These are phyloP conservation scores for Trachymyrmex cornetzi DNA, from an alignment of 1,140 invertebrate species.

Conservation along the genomic window DNA sequence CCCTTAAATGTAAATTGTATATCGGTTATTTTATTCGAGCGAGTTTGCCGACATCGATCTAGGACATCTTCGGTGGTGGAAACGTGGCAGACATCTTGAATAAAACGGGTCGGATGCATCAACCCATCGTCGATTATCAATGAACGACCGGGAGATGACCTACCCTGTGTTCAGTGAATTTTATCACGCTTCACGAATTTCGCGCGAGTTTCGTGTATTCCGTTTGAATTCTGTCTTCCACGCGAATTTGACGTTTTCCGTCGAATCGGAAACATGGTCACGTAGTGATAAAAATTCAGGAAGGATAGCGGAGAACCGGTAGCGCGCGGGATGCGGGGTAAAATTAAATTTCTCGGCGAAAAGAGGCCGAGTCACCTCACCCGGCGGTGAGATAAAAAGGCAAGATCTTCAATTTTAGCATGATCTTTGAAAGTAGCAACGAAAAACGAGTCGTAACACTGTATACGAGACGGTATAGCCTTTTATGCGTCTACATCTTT, in stretches of 20 bases:
- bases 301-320: background rate
- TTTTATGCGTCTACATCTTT: conserved; percentile 29
- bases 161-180: conserved; percentile 10
- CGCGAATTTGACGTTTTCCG: conserved; percentile 40
- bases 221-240: conserved; percentile 27
- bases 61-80: conserved; percentile 25
- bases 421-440: conserved; percentile 46
- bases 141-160: conserved; percentile 10
- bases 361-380: conserved; percentile 47
- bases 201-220: background rate
- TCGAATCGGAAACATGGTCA: conserved; percentile 60
- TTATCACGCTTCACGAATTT: conserved; percentile 23
- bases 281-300: conserved; percentile 62
- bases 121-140: conserved; percentile 45
- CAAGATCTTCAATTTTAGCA: conserved; percentile 58
- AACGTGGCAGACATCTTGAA: conserved; percentile 35
- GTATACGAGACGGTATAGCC: background rate
- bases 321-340: conserved; percentile 3
- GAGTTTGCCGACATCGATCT: conserved; percentile 16
- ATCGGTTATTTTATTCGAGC: conserved; percentile 43
- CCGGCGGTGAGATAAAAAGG: conserved; percentile 24
- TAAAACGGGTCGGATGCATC: conserved; percentile 18
- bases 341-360: conserved; percentile 66
- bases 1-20: conserved; percentile 44
- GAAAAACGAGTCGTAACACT: conserved; percentile 28